A percentile compares a stretch with the other conserved stretches of the same genome.
phyloP scores from a whole-genome alignment of 2,797 vertebrate genomes.

The Peromyscus eremicus region DNA sequence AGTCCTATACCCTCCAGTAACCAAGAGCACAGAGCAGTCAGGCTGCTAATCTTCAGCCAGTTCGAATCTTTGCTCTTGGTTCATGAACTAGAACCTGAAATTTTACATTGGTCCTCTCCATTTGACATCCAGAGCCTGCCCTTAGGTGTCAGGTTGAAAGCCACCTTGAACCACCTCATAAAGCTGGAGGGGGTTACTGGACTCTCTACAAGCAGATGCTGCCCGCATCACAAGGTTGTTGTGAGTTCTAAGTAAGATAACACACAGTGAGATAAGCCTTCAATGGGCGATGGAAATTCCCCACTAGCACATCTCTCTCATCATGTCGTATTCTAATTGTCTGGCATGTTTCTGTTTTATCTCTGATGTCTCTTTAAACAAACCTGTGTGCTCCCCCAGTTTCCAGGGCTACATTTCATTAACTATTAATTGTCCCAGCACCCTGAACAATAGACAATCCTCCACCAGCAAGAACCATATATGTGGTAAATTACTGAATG shows the following conservation, averaged over 20 bases:
- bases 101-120: neutral
- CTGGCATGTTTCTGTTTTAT: conserved; percentile 1
- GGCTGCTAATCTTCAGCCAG: neutral
- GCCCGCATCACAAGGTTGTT: neutral
- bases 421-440: neutral
- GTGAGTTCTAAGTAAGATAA: neutral
- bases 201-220: neutral
- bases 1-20: neutral
- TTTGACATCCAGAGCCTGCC: neutral
- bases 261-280: neutral
- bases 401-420: neutral
- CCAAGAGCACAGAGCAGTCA: too few relatives aligned
- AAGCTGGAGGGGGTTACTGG: neutral
- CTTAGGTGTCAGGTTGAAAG: neutral
- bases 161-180: neutral
- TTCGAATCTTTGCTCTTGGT: neutral
- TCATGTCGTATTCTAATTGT: neutral
- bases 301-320: neutral
- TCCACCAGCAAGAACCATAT: neutral
- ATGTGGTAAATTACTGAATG: neutral
- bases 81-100: neutral
- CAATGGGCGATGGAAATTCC: neutral
- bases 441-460: neutral
- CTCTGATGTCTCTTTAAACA: neutral
- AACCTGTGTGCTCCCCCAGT: neutral